These are phyloP conservation scores for Volucella inanis DNA, from an alignment of 2,888 invertebrate genomes.

Conservation along the genomic window DNA sequence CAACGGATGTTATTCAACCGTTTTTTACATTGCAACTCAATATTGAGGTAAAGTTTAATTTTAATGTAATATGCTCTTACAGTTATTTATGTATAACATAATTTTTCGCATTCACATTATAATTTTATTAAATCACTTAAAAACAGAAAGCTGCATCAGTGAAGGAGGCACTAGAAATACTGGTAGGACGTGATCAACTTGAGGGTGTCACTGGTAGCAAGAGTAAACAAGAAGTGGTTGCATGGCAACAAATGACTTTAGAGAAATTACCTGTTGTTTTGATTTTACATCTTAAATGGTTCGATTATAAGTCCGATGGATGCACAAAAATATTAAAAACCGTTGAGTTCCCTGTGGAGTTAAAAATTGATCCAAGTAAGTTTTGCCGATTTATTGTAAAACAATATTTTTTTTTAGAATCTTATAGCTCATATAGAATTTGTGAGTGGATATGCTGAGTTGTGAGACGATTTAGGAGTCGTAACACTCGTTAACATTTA, in stretches of 20 bases:
- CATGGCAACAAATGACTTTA: slow-evolving; percentile 94
- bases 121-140: slow-evolving; percentile 36
- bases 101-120: slow-evolving; percentile 10
- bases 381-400: slow-evolving; percentile 76
- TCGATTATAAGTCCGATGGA: slow-evolving; percentile 93
- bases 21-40: slow-evolving; percentile 98
- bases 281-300: slow-evolving; percentile 96
- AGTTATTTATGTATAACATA: background rate
- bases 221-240: slow-evolving; percentile 92
- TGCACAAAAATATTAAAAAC: slow-evolving; percentile 96
- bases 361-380: slow-evolving; percentile 94
- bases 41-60: slow-evolving; percentile 88
- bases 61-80: background rate
- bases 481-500: too few species aligned
- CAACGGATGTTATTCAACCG: slow-evolving; percentile 96
- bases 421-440: too few species aligned
- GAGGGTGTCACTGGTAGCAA: slow-evolving; percentile 93
- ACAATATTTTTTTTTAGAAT: too few species aligned
- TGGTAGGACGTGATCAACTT: slow-evolving; percentile 92
- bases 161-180: slow-evolving; percentile 92
- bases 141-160: slow-evolving; percentile 91
- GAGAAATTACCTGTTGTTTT: slow-evolving; percentile 95
- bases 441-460: too few species aligned
- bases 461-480: too few species aligned
- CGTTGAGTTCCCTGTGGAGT: slow-evolving; percentile 93